These are phyloP conservation scores for Mesochorus sp. DNA, from an alignment of 2,888 invertebrate genomes.

Conservation along the genomic window DNA sequence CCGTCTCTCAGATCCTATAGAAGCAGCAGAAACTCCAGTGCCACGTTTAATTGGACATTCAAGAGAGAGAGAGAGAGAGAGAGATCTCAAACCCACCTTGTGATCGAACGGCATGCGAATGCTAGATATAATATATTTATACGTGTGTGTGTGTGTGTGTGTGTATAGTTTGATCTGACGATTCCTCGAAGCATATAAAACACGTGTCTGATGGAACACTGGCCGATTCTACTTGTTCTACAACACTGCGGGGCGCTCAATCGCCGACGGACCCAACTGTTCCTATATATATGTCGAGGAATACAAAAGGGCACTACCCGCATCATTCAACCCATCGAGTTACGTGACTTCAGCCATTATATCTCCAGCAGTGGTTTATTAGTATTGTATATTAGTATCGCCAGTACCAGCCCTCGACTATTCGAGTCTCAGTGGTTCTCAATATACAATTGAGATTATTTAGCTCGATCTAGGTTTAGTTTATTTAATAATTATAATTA, in stretches of 20 bases:
- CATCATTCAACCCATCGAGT: background rate
- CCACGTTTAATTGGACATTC: slow-evolving; percentile 72
- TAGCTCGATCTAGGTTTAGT: too few relatives aligned
- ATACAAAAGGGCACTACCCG: background rate
- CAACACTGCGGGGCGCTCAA: slow-evolving; percentile 44
- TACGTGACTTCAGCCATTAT: background rate
- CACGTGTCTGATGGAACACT: slow-evolving; percentile 55
- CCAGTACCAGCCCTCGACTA: too few relatives aligned
- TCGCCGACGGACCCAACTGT: slow-evolving; percentile 42
- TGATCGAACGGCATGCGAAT: slow-evolving; percentile 29
- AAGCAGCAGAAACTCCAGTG: slow-evolving; percentile 34
- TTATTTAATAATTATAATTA: too few relatives aligned
- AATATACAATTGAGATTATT: background rate
- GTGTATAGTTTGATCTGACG: slow-evolving; percentile 39
- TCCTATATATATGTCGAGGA: background rate
- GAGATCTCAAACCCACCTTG: slow-evolving; percentile 57
- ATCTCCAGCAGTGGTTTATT: background rate
- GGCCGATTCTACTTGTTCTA: slow-evolving; percentile 46
- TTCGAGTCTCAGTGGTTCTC: too few relatives aligned
- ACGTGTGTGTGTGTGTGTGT: background rate
- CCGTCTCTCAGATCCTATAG: slow-evolving; percentile 49
- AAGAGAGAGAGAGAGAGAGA: slow-evolving; percentile 33
- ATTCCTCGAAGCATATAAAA: slow-evolving; percentile 64
- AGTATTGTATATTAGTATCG: too few relatives aligned
- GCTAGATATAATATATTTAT: background rate